Percentiles rank a stretch among this genome's conserved stretches.
Conservation (phyloP, 2,888 invertebrate species). For the Panorpa germanica region DNA sequence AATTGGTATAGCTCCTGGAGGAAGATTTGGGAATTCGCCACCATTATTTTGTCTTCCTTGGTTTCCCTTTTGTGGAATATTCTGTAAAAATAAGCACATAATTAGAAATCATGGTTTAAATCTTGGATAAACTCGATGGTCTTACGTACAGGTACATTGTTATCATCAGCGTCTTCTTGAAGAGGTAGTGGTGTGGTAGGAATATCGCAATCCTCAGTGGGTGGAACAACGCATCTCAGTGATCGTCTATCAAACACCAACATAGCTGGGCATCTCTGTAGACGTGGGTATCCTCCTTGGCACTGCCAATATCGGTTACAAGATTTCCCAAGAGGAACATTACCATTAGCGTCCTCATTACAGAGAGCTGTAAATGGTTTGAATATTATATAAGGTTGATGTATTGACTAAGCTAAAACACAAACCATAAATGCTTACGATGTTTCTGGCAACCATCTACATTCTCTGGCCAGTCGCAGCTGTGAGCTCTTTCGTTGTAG, state of each 20-base stretch:
- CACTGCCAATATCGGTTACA: slow-evolving; percentile 92
- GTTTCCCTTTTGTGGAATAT: no score
- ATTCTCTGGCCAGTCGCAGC: slow-evolving; percentile 88
- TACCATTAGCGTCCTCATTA: slow-evolving; percentile 79
- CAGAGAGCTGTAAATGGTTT: slow-evolving; percentile 50
- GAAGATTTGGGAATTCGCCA: no score
- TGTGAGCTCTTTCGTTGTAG: slow-evolving; percentile 78
- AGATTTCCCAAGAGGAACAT: slow-evolving; percentile 78
- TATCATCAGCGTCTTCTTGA: no score
- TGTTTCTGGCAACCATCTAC: slow-evolving; percentile 88
- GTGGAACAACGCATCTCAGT: slow-evolving; percentile 70
- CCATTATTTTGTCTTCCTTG: no score
- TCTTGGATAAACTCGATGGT: no score
- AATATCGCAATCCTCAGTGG: slow-evolving; percentile 75
- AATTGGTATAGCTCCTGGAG: no score
- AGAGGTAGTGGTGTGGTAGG: slow-evolving; percentile 53
- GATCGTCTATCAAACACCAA: slow-evolving; percentile 71
- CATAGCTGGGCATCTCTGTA: slow-evolving; percentile 81
- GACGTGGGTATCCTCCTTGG: slow-evolving; percentile 80
- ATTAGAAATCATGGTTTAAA: no score
- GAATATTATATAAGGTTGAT: background rate
- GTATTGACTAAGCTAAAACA: slow-evolving; percentile 5
- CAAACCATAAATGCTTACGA: slow-evolving; percentile 41
- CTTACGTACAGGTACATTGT: no score
- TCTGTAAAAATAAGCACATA: no score